These are phyloP conservation scores for Hypena proboscidalis DNA, from an alignment of 2,888 invertebrate genomes.

Conservation along the genomic window DNA sequence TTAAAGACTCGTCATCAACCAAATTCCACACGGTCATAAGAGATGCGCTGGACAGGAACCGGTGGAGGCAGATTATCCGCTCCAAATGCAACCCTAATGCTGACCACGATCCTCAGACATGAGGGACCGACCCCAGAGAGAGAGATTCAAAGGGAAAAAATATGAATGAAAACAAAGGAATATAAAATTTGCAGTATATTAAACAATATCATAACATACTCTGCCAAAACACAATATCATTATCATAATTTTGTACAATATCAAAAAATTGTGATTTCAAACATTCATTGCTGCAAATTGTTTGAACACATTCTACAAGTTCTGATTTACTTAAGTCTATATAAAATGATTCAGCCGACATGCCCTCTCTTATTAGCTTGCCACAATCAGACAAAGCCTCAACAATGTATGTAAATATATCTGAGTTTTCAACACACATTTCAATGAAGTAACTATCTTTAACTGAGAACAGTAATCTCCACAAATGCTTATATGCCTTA, in stretches of 20 bases:
- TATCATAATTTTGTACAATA: constrained; percentile 72
- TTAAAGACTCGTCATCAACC: no score
- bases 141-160: no score
- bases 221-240: constrained; percentile 72
- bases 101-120: no score
- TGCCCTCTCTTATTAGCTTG: constrained; percentile 63
- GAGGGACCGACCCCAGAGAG: no score
- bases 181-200: constrained; percentile 7
- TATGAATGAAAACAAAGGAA: neutral
- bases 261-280: constrained; percentile 71
- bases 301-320: constrained; percentile 70
- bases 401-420: constrained; percentile 58
- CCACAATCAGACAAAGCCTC: constrained; percentile 72
- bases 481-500: constrained; percentile 57
- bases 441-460: constrained; percentile 55
- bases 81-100: no score
- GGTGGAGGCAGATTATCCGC: no score
- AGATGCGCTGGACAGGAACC: no score
- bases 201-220: constrained; percentile 46
- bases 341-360: constrained; percentile 72
- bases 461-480: constrained; percentile 62
- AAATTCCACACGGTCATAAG: no score
- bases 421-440: constrained; percentile 61
- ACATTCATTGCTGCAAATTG: constrained; percentile 65
- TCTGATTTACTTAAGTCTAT: constrained; percentile 81